Evolutionary conservation across 2,113 vertebrate species (phyloP), one percentile per base, ranked within the genome.

Genomic region (Phyllostomus discolor): DNA sequence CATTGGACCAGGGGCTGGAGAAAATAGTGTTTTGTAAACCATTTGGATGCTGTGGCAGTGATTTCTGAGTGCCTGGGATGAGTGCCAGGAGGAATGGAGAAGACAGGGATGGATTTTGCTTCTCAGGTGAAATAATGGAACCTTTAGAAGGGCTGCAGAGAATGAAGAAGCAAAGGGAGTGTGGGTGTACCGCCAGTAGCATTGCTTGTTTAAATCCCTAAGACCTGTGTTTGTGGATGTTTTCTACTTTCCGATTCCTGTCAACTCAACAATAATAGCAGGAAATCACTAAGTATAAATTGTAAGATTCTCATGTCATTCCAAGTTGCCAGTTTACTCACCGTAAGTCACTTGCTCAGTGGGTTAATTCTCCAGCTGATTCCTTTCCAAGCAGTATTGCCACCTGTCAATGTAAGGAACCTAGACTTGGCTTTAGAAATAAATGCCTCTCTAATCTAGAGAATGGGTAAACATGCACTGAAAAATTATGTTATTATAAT

Each of bases 401-500:
- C 5, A 28, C 48, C 83, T 91, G 24, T 97, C 87, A 35, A 26
- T 54, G 88, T 67, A 93, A 92, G 35, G 78, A 96, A 96, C 24
- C 7, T 91, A 82, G 7, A 38, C 52, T 66, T 89, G 0, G 0
- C 0, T 96, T 97, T 92, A 95, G 83, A 95, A 97, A 92, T 20
- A 94, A 92, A 83, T 96, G 26, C 1, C 85, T 94, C 62, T 83
- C 4, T 91, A 90, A 93, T 50, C 76, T 94, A 38, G 92, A 97
- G 94, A 92, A 97, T 41, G 93, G 4, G 11, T 81, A 96, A 12
- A 35, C 22, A 88, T 92, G 62, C 95, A 4, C 85, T 7, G n/a
- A 24, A 20, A 54, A 94, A 89, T 96, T 95, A 14, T 97, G 33
- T 59, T 81, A 26, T 80, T 95, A 90, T n/a, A 95, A 85, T 93